A percentile compares a stretch with the other conserved stretches of the same genome.
Evolutionary conservation across 2,797 vertebrate genomes (phyloP).

Genomic region (Rhyacichthys aspro): DNA sequence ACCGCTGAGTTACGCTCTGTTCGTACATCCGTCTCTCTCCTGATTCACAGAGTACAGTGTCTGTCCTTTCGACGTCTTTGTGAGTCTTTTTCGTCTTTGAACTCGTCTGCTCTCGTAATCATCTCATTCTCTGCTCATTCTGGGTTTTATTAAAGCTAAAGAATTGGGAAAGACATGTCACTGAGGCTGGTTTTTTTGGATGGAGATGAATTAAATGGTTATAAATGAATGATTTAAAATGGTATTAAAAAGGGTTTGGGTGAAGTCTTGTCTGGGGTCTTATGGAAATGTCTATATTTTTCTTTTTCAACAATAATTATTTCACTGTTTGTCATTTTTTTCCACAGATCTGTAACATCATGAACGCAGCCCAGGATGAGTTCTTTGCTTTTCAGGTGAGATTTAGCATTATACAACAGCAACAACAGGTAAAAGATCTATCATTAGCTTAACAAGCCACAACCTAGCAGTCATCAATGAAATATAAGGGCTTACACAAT

Average conservation of each 20-base stretch:
- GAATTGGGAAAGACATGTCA: conserved; percentile 1
- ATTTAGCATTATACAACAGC: too few species aligned
- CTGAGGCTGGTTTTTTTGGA: too few species aligned
- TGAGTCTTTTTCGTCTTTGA: conserved; percentile 13
- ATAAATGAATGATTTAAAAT: too few species aligned
- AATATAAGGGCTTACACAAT: too few species aligned
- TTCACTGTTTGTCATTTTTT: neutral
- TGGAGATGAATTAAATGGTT: neutral
- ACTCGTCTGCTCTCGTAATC: conserved; percentile 5
- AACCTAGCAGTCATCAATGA: too few species aligned
- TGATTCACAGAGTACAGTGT: conserved; percentile 20
- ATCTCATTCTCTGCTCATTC: conserved; percentile 4
- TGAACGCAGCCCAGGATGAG: conserved; percentile 86
- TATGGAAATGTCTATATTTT: too few species aligned
- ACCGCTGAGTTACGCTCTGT: conserved; percentile 27
- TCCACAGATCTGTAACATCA: conserved; percentile 90
- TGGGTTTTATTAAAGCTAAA: conserved; percentile 7
- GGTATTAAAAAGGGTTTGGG: too few species aligned
- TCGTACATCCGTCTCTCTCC: conserved; percentile 30
- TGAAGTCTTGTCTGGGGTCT: too few species aligned
- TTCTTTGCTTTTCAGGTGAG: conserved; percentile 87
- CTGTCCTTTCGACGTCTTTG: conserved; percentile 33
- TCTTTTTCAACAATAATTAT: neutral
- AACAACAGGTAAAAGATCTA: too few species aligned
- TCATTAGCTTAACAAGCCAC: too few species aligned